Evolutionary conservation across 2,888 invertebrate genomes (phyloP).

Genomic region (Bugula neritina): DNA sequence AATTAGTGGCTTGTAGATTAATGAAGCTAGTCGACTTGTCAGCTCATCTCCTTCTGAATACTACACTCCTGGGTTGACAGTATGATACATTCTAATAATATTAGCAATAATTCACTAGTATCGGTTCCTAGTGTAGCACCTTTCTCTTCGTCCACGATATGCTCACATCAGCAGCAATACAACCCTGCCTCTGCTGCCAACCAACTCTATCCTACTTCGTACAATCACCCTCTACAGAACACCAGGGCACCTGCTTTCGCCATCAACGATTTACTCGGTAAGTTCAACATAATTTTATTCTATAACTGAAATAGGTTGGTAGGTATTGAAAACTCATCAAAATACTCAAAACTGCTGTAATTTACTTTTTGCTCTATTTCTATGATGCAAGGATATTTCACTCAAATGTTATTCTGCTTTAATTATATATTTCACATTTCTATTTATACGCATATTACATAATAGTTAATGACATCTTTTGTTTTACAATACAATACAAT

Average conservation of each 20-base stretch:
- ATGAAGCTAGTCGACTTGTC: slow-evolving; percentile 8
- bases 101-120: background rate
- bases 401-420: too few species aligned
- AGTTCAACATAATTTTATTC: slow-evolving; percentile 7
- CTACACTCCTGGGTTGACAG: background rate
- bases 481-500: too few species aligned
- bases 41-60: background rate
- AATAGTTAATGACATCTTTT: too few species aligned
- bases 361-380: too few species aligned
- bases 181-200: background rate
- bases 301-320: too few species aligned
- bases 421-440: too few species aligned
- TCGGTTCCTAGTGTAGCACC: background rate
- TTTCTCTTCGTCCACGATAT: background rate
- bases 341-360: too few species aligned
- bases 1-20: slow-evolving; percentile 18
- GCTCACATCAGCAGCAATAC: background rate
- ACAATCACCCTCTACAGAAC: slow-evolving; percentile 9
- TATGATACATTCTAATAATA: slow-evolving; percentile 18
- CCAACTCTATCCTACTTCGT: background rate
- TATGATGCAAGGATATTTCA: too few species aligned
- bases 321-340: too few species aligned
- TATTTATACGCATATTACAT: too few species aligned
- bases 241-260: slow-evolving; percentile 21
- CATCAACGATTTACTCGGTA: slow-evolving; percentile 23